Evolutionary conservation across 30 jellyfish, hydroid and myxozoan species (phyloP), one percentile per base, ranked within the genome.

Genomic region (Chrysaora quinquecirrha): DNA sequence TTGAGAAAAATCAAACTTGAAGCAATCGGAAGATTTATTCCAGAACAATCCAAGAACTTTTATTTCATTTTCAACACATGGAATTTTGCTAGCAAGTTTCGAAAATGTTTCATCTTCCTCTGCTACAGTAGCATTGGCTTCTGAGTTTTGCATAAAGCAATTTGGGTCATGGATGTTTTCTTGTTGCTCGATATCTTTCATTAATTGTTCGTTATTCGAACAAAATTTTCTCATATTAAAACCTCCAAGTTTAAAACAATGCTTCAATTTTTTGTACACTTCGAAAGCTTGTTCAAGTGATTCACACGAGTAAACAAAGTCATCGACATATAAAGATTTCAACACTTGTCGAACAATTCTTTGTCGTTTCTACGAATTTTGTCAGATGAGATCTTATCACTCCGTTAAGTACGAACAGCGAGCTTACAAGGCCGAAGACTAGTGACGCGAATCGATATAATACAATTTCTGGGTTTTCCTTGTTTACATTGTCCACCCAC

Each of bases 21-120:
- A 67, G 19, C n/a, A 32, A 32, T 71, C 85, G 3, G 21, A 29
- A 20, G 25, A 23, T 43, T 25, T 1, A 27, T 48, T 24, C 91
- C 91, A 80, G 14, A 38, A 7, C 12, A 82, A 38, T 10, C 86
- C 86, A 20, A 80, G 58, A 10, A 80, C 85, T 50, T 80, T 80
- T n/a, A 24, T 29, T 1, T 25, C 29, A 6, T 43, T 35, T 3
- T 72, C 84, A 1, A 30, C 35, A 46, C 4, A 1, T 2, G 46
- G 49, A 72, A 4, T 10, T 29, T 32, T 9, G 6, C 14, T 27
- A 9, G 48, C 28, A 28, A 29, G 3, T 20, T 72, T 28, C 18
- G 71, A 1, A 34, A 9, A 9, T 7, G 71, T 27, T n/a, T 46
- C 84, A 29, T 46, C 48, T 3, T 22, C 38, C 46, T 48, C 66